These are phyloP conservation scores for Helobdella robusta DNA, from an alignment of 2,888 invertebrate genomes.

Conservation along the genomic window DNA sequence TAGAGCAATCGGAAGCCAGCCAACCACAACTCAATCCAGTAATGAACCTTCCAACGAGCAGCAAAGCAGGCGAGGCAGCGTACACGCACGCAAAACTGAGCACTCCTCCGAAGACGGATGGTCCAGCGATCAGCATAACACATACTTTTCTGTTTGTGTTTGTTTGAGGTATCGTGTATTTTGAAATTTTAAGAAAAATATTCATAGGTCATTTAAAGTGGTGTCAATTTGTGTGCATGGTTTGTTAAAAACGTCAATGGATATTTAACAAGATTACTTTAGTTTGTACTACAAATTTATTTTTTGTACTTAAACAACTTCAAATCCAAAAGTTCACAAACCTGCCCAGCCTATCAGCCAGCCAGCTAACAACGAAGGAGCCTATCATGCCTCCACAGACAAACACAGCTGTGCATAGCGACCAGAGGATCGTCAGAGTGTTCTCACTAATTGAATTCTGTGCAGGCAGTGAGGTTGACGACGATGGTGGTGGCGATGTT, in stretches of 20 bases:
- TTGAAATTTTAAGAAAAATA: too few relatives aligned
- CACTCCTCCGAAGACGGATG: slow-evolving; percentile 62
- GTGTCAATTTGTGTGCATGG: too few relatives aligned
- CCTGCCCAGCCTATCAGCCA: slow-evolving; percentile 88
- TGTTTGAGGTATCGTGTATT: too few relatives aligned
- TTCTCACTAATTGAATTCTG: not conserved
- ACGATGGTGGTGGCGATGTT: not conserved
- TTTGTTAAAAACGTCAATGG: too few relatives aligned
- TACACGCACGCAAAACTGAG: slow-evolving; percentile 62
- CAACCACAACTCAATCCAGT: slow-evolving; percentile 69
- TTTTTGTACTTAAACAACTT: too few relatives aligned
- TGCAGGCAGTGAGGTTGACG: too few relatives aligned
- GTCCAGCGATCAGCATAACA: slow-evolving; percentile 65
- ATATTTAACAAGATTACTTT: too few relatives aligned
- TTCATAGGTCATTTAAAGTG: too few relatives aligned
- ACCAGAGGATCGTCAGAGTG: slow-evolving; percentile 55
- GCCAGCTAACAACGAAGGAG: slow-evolving; percentile 88
- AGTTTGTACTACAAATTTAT: too few relatives aligned
- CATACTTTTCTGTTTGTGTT: slow-evolving; percentile 70
- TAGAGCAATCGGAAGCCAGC: too few relatives aligned
- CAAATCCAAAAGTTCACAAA: slow-evolving; percentile 29
- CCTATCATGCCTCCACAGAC: slow-evolving; percentile 95
- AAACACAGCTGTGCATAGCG: slow-evolving; percentile 70
- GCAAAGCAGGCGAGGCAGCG: slow-evolving; percentile 59
- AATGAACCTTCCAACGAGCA: slow-evolving; percentile 66